Base-by-base conservation (phyloP, 2,888 invertebrate genomes). In the Perizoma flavofasciatum region DNA sequence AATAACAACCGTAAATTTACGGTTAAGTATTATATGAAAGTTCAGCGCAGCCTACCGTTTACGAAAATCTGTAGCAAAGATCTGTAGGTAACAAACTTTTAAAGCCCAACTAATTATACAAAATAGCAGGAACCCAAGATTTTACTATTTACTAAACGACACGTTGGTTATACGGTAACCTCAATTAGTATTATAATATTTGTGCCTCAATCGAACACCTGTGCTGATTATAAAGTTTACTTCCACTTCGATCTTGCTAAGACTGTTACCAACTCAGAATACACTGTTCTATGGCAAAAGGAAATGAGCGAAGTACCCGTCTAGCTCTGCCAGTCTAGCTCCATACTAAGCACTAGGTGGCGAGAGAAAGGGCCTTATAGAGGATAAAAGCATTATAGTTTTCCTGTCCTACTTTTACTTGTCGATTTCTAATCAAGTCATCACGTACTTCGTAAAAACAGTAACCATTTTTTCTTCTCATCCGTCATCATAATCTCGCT, bases 371-470 rank as follows among this genome's bases (percentile, higher is more conserved):
- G 55, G 51, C 48, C 47, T 44, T 5, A 40, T 22, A 35, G 45
- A 60, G 48, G 55, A 60, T 55, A 41, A 34, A 37, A 57, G 6
- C 47, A 41, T 52, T 45, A 33, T 53, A 52, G 51, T 46, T 61
- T 57, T 61, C 53, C 46, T 57, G 57, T 54, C 50, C 57, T 54
- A 57, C 57, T 57, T 61, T 57, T 49, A 54, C 56, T 56, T 53
- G 53, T 43, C 37, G 61, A 53, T 61, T 61, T 56, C 56, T 49
- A 49, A 37, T 61, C 51, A 39, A 53, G 49, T 46, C 46, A 49
- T 53, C 49, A 53, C 49, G 48, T 47, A n/a, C n/a, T 35, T 47
- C n/a, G 32, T 47, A 47, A 34, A 47, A 47, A 47, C 33, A 8
- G 46, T 46, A 46, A 33, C 9, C 10, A 44, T 1, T 6, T 6